Evolutionary conservation across 2,888 invertebrate genomes (phyloP).

Genomic region (Uropetala carovei): DNA sequence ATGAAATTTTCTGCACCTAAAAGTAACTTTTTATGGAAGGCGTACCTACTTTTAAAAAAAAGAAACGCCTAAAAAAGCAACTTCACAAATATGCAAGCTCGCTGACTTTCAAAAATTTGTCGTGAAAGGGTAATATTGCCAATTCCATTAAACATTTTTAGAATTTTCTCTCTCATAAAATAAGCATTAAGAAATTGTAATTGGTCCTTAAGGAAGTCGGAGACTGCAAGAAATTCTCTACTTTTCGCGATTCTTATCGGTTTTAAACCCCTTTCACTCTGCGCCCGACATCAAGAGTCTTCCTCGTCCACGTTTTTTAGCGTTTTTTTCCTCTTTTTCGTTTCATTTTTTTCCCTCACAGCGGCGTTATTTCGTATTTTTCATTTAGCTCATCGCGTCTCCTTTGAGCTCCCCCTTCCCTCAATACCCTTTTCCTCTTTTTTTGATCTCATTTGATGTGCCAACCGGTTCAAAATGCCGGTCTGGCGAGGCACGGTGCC

Average conservation of each 20-base stretch:
- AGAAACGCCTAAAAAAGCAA: too few relatives aligned
- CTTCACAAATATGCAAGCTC: too few relatives aligned
- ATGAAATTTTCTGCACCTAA: too few relatives aligned
- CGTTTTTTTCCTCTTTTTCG: neutral
- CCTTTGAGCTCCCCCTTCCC: neutral
- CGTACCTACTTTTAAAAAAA: too few relatives aligned
- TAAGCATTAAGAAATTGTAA: neutral
- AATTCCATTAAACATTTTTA: neutral
- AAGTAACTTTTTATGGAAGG: too few relatives aligned
- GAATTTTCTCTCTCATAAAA: neutral
- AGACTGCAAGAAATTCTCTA: neutral
- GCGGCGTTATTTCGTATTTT: neutral
- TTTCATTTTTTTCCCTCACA: neutral
- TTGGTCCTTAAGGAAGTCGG: neutral
- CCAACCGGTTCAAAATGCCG: conserved; percentile 40
- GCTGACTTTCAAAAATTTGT: too few relatives aligned
- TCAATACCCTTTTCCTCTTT: neutral
- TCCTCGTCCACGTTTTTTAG: too few relatives aligned
- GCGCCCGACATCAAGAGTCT: too few relatives aligned
- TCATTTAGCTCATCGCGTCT: neutral
- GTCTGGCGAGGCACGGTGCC: conserved; percentile 30
- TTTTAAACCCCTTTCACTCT: neutral
- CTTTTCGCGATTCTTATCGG: conserved; percentile 1
- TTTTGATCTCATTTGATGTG: neutral
- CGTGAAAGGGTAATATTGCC: neutral